Percentiles rank a stretch among this genome's conserved stretches.
Evolutionary conservation across 2,113 vertebrate genomes (phyloP).

Genomic region (Phasianus colchicus): DNA sequence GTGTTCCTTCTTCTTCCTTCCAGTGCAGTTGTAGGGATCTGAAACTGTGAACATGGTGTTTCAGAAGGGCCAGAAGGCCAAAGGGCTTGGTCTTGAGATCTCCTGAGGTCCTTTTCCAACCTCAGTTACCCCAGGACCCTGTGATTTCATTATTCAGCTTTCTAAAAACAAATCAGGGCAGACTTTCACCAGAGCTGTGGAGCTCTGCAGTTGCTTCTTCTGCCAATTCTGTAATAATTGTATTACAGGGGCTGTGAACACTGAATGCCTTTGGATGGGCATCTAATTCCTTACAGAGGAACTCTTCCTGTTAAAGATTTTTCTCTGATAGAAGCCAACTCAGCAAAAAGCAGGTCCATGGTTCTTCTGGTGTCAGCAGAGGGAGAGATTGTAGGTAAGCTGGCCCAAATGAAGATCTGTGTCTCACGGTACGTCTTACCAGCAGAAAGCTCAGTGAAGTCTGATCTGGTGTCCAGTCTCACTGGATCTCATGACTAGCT

Average conservation of each 20-base stretch:
- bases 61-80: neutral
- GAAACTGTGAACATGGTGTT: neutral
- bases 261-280: neutral
- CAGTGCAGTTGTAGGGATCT: neutral
- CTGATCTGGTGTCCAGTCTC: neutral
- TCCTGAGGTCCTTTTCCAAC: neutral
- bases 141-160: neutral
- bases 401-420: neutral
- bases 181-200: neutral
- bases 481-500: neutral
- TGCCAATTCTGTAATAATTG: neutral
- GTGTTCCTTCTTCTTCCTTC: neutral
- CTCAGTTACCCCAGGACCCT: neutral
- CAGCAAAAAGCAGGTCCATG: neutral
- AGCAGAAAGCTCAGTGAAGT: neutral
- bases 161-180: neutral
- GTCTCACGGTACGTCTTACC: neutral
- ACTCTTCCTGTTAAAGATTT: neutral
- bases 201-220: neutral
- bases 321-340: neutral
- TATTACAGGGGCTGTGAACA: neutral
- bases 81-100: neutral
- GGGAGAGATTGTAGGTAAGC: neutral
- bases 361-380: neutral
- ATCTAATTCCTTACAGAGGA: neutral